These are phyloP conservation scores for Eupithecia vulgata DNA, from an alignment of 2,888 invertebrate species.

Conservation along the genomic window DNA sequence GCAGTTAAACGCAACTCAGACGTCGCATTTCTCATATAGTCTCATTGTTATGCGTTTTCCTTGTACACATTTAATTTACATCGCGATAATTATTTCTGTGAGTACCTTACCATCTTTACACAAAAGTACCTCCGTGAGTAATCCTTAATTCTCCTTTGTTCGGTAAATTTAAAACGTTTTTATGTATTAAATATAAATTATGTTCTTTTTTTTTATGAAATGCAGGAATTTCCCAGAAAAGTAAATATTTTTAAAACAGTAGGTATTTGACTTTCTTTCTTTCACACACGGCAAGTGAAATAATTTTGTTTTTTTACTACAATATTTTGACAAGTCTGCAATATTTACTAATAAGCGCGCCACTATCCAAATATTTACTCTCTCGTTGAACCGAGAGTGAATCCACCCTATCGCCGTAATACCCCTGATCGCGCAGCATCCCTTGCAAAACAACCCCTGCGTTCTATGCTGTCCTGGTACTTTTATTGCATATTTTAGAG, in stretches of 20 bases:
- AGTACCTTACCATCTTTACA: neutral
- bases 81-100: neutral
- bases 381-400: constrained; percentile 50
- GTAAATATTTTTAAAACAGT: neutral
- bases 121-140: neutral
- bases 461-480: constrained; percentile 72
- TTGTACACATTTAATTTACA: neutral
- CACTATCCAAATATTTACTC: constrained; percentile 37
- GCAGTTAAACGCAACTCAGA: no score
- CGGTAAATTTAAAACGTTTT: neutral
- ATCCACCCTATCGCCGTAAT: constrained; percentile 58
- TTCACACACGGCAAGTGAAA: neutral
- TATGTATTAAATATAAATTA: no score
- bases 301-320: neutral
- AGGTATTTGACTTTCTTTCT: neutral
- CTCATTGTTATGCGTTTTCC: no score
- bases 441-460: constrained; percentile 71
- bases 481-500: constrained; percentile 81
- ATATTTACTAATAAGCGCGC: neutral
- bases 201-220: neutral
- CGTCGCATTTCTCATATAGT: no score
- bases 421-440: constrained; percentile 76
- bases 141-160: neutral
- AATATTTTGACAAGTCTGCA: neutral
- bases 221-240: neutral